Conservation (phyloP, 2,888 invertebrate genomes). For the Plebejus melissa region DNA sequence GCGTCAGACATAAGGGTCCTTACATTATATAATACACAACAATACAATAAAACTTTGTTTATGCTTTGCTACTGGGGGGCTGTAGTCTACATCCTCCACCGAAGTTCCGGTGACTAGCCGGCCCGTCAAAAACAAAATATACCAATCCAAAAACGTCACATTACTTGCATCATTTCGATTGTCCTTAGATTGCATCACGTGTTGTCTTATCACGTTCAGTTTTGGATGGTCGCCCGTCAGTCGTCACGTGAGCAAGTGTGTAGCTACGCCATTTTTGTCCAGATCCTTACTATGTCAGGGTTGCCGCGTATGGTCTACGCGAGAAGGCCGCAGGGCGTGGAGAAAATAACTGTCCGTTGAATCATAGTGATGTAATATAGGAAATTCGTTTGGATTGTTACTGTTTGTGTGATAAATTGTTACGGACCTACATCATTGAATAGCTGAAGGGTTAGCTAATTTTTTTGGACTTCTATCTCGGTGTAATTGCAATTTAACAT, state of each 20-base stretch:
- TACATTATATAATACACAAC: no score
- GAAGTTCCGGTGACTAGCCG: no score
- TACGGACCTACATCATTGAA: not conserved
- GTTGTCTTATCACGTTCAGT: not conserved
- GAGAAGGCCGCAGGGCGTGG: conserved; percentile 43
- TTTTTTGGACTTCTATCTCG: not conserved
- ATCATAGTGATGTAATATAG: conserved; percentile 26
- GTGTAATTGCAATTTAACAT: no score
- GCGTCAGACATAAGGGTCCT: no score
- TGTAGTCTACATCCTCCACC: no score
- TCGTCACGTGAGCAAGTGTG: not conserved
- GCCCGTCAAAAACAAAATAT: not conserved
- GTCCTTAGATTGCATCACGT: not conserved
- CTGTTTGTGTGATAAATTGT: not conserved
- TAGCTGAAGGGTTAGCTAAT: not conserved
- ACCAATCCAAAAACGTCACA: not conserved
- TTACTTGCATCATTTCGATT: not conserved
- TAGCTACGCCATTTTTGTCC: conserved; percentile 23
- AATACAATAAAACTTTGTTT: no score
- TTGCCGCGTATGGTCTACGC: conserved; percentile 60
- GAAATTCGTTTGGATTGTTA: not conserved
- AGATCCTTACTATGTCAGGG: conserved; percentile 61
- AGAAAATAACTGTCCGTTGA: conserved; percentile 27
- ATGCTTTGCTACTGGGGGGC: no score
- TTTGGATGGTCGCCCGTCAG: conserved; percentile 2